A percentile compares a stretch with the other conserved stretches of the same genome.
Evolutionary conservation across 2,888 invertebrate species (phyloP).

Genomic region (Dichetophora obliterata): DNA sequence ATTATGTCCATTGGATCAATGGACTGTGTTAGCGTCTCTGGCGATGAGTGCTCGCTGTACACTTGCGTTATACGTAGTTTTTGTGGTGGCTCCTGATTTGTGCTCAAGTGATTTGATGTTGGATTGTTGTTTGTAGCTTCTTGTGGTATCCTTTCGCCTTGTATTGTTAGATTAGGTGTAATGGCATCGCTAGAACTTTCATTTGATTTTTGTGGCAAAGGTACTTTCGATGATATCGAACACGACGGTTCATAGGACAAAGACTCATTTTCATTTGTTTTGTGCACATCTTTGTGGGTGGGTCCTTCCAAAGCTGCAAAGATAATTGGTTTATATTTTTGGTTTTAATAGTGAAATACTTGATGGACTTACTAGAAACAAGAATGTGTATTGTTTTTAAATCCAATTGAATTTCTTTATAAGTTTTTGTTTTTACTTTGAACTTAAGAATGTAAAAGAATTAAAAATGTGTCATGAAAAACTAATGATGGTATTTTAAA

Average conservation of each 20-base stretch:
- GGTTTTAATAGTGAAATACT: constrained; percentile 62
- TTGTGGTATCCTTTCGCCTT: not conserved
- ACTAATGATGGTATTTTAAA: no score
- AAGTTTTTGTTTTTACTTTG: constrained; percentile 38
- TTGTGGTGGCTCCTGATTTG: constrained; percentile 40
- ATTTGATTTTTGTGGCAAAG: constrained; percentile 58
- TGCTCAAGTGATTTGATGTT: constrained; percentile 37
- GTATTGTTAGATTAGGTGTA: constrained; percentile 7
- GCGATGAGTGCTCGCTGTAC: constrained; percentile 54
- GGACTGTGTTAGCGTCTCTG: constrained; percentile 62
- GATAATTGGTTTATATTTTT: constrained; percentile 63
- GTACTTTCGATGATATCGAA: constrained; percentile 46
- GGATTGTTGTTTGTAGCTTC: constrained; percentile 42
- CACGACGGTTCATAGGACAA: constrained; percentile 58
- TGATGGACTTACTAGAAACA: constrained; percentile 64
- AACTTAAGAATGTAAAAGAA: not conserved
- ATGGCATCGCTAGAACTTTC: constrained; percentile 49
- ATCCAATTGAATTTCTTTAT: constrained; percentile 47
- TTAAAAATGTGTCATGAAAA: not conserved
- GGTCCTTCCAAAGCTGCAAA: constrained; percentile 61
- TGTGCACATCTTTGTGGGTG: constrained; percentile 50
- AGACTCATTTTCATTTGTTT: constrained; percentile 29
- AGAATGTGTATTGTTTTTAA: constrained; percentile 50
- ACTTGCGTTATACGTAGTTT: constrained; percentile 47
- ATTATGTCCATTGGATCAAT: constrained; percentile 65